These are phyloP conservation scores for Elachura formosa DNA, from an alignment of 2,113 vertebrate genomes.

Conservation along the genomic window DNA sequence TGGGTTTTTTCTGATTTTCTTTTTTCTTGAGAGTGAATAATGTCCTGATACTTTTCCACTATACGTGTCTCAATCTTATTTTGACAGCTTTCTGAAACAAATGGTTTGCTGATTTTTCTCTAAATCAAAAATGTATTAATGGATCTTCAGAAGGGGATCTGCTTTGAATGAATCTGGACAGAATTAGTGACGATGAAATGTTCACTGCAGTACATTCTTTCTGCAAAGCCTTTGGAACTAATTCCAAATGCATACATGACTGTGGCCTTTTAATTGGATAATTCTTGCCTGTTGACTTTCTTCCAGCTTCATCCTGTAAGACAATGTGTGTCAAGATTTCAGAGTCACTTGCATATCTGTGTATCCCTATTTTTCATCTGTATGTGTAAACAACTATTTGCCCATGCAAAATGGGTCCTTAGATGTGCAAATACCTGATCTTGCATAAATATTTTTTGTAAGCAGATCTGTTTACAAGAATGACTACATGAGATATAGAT, in stretches of 20 bases:
- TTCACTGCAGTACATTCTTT: constrained; percentile 39
- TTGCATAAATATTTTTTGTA: constrained; percentile 34
- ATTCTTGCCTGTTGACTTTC: constrained; percentile 50
- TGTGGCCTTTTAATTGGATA: constrained; percentile 31
- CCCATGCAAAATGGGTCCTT: constrained; percentile 27
- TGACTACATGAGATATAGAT: background rate
- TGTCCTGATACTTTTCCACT: background rate
- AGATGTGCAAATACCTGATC: constrained; percentile 41
- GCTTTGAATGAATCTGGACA: constrained; percentile 40
- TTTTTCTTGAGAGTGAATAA: background rate
- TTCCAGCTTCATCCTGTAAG: constrained; percentile 34
- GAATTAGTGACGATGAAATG: constrained; percentile 47
- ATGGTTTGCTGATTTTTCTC: background rate
- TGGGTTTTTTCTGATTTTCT: background rate
- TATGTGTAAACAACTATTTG: constrained; percentile 35
- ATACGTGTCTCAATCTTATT: background rate
- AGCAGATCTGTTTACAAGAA: constrained; percentile 16
- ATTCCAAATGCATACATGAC: constrained; percentile 52
- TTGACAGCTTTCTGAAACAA: constrained; percentile 10
- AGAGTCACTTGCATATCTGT: constrained; percentile 8
- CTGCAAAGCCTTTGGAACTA: constrained; percentile 41
- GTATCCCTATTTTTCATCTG: background rate
- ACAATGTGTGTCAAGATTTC: constrained; percentile 39
- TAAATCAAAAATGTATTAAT: constrained; percentile 2
- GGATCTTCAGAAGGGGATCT: background rate